phyloP scores from a whole-genome alignment of 37 sponge, comb jelly and placozoan species.

The Haliclona indistincta region DNA sequence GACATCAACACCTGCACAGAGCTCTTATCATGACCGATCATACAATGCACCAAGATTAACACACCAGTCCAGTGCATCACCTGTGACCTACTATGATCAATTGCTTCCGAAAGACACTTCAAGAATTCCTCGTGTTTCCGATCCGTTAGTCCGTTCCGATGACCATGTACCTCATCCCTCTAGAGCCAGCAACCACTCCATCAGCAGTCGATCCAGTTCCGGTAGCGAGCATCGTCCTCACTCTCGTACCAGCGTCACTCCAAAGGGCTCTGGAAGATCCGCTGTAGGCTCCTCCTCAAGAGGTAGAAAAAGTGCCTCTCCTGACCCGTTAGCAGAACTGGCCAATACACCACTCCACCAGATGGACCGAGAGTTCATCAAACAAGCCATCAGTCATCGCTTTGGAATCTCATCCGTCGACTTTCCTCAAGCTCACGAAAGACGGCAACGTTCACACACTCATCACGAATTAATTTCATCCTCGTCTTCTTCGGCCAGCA shows the following conservation, averaged over 20 bases:
- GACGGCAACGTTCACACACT: neutral
- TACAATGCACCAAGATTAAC: too few relatives aligned
- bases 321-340: neutral
- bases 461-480: too few relatives aligned
- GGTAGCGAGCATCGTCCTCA: too few relatives aligned
- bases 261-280: neutral
- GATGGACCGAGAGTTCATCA: conserved; percentile 14
- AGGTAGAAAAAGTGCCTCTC: neutral
- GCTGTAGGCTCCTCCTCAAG: neutral
- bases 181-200: conserved; percentile 12
- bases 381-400: conserved; percentile 28
- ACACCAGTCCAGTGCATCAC: too few relatives aligned
- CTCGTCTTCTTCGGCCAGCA: neutral
- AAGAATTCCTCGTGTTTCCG: too few relatives aligned
- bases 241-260: neutral
- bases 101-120: too few relatives aligned
- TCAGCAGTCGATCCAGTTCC: neutral
- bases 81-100: too few relatives aligned
- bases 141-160: too few relatives aligned
- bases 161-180: too few relatives aligned
- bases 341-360: conserved; percentile 1
- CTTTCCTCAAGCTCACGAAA: too few relatives aligned
- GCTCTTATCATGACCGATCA: too few relatives aligned
- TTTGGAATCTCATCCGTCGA: conserved; percentile 4
- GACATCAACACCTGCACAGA: too few relatives aligned